phyloP scores from a whole-genome alignment of 2,797 vertebrate species.

The Orestias chungarensis region DNA sequence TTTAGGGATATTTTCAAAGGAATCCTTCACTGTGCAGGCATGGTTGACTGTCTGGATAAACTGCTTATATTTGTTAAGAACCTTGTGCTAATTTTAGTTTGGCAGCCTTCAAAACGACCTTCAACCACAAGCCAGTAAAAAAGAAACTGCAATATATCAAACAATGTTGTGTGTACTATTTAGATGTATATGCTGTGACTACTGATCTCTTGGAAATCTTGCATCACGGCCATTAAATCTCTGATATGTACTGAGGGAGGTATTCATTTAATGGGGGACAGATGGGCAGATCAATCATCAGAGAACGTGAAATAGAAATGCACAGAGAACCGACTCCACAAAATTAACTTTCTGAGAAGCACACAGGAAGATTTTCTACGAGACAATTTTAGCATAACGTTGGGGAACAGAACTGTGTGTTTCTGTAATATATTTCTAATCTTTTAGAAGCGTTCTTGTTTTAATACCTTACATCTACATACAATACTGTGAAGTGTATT shows the following conservation, averaged over 20 bases:
- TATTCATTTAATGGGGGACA: conserved; percentile 4
- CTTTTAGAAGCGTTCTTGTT: too few relatives aligned
- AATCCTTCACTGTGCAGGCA: background rate
- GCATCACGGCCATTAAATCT: background rate
- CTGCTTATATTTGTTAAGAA: background rate
- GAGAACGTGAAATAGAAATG: conserved; percentile 13
- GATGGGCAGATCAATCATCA: conserved; percentile 20
- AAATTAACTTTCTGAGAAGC: background rate
- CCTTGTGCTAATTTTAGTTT: too few relatives aligned
- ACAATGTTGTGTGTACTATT: background rate
- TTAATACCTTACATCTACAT: too few relatives aligned
- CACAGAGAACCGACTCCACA: background rate
- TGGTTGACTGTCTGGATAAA: background rate
- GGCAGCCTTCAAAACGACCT: too few relatives aligned
- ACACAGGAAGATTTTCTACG: background rate
- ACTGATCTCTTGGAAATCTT: background rate
- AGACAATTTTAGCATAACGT: background rate
- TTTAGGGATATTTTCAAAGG: background rate
- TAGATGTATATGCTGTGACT: background rate
- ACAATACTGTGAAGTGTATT: too few relatives aligned
- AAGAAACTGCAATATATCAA: background rate
- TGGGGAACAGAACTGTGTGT: background rate
- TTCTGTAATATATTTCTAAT: background rate
- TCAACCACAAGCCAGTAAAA: background rate
- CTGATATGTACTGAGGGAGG: conserved; percentile 6